Evolutionary conservation across 2,888 invertebrate species (phyloP), one percentile per base, ranked within the genome.

Genomic region (Lomographa bimaculata): DNA sequence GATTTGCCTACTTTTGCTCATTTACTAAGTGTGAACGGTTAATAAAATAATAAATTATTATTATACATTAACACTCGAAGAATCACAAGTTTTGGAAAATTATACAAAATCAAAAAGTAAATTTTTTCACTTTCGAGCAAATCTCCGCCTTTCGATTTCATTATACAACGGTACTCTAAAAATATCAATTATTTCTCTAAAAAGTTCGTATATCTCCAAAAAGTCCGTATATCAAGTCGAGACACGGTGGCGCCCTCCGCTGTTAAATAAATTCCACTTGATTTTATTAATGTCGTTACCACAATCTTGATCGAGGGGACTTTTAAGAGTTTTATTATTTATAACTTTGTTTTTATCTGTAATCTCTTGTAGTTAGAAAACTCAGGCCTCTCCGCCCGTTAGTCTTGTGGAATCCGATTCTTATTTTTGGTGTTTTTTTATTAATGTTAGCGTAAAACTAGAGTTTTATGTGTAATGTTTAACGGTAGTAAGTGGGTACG

Each of bases 311-410:
- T 85, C 77, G 45, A 63, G 63, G 67, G 52, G 81, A 83, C 83
- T 60, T 83, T 84, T 83, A 84, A 64, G 72, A 73, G 63, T 71
- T 75, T 76, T 87, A 89, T 89, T 89, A 87, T 89, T 89, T 89
- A 89, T 81, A 75, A 70, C 75, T 56, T 46, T 41, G 32, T 48
- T 48, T 43, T 52, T 58, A 56, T 56, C 46, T 30, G 14, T 9
- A 38, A 58, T 58, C 54, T 54, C 32, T 51, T 40, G 42, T 46
- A 39, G 49, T 47, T 35, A 40, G 48, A 42, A 44, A 46, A 33
- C 34, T 29, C 12, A 29, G 20, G 9, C 23, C 23, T 25, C 7
- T 17, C 16, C 14, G 11, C 19, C 25, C 25, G 37, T 44, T 37
- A 29, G 28, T 1, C 32, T 30, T 16, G 17, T 11, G 5, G 42